Percentiles rank a stretch among this genome's conserved stretches.
phyloP scores from a whole-genome alignment of 2,797 vertebrate genomes.

The Ptychadena robeensis region DNA sequence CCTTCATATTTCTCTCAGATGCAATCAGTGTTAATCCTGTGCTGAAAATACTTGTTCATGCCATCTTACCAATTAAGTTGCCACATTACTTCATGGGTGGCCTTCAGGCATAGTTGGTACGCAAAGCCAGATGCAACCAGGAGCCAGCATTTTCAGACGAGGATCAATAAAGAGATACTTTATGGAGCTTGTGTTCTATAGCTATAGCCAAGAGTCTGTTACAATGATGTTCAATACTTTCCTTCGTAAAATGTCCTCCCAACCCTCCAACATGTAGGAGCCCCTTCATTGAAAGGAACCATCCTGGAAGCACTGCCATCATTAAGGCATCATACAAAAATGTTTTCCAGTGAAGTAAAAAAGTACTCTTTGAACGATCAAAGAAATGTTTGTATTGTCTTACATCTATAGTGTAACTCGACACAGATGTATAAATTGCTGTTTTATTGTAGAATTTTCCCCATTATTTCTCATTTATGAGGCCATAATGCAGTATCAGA shows the following conservation, averaged over 20 bases:
- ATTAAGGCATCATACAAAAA: background rate
- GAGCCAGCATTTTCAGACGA: too few relatives aligned
- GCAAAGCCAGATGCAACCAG: too few relatives aligned
- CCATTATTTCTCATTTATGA: constrained; percentile 23
- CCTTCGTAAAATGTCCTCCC: background rate
- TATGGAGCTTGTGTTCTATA: background rate
- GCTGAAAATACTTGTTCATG: too few relatives aligned
- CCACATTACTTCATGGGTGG: too few relatives aligned
- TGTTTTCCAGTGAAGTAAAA: background rate
- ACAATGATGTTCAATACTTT: background rate
- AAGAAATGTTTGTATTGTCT: constrained; percentile 1
- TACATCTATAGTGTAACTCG: background rate
- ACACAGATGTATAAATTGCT: background rate
- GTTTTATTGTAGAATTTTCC: background rate
- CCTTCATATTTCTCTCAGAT: too few relatives aligned
- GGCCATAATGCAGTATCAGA: constrained; percentile 21
- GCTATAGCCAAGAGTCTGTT: background rate
- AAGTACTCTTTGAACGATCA: background rate
- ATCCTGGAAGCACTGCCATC: background rate
- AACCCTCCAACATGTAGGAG: background rate
- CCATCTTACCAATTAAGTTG: too few relatives aligned
- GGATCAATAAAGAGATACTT: too few relatives aligned
- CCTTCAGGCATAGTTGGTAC: too few relatives aligned
- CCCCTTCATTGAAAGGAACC: background rate
- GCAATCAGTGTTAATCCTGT: too few relatives aligned